A percentile compares a stretch with the other conserved stretches of the same genome.
phyloP scores from a whole-genome alignment of 2,888 invertebrate genomes.

The Scaptomyza flava region DNA sequence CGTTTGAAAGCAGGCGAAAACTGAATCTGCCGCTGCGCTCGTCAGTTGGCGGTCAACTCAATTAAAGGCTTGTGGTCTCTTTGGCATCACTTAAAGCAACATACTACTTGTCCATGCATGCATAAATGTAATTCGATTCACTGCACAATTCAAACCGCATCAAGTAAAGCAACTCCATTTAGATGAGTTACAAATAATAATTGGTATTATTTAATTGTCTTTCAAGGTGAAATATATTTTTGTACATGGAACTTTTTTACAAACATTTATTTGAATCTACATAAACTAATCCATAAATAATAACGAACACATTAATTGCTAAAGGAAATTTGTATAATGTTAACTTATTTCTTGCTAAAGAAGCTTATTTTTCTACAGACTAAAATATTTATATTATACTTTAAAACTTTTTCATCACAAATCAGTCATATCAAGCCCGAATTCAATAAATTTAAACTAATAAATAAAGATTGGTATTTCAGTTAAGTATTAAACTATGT shows the following conservation, averaged over 20 bases:
- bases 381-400: no score
- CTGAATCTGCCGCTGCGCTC: conserved; percentile 21
- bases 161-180: not conserved
- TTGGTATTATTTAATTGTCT: no score
- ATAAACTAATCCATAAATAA: no score
- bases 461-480: not conserved
- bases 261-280: no score
- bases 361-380: no score
- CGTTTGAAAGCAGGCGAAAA: conserved; percentile 21
- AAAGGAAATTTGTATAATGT: no score
- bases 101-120: not conserved
- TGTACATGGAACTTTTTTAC: no score
- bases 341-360: no score
- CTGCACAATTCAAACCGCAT: not conserved
- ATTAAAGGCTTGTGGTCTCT: conserved; percentile 58
- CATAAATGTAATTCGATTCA: not conserved
- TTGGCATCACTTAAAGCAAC: conserved; percentile 38
- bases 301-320: no score
- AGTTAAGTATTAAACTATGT: not conserved
- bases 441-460: not conserved
- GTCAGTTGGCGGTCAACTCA: conserved; percentile 41
- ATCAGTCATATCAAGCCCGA: no score
- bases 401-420: no score
- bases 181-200: not conserved
- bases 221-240: no score